Base-by-base conservation (phyloP, 2,113 vertebrate genomes). In the Gulo gulo region DNA sequence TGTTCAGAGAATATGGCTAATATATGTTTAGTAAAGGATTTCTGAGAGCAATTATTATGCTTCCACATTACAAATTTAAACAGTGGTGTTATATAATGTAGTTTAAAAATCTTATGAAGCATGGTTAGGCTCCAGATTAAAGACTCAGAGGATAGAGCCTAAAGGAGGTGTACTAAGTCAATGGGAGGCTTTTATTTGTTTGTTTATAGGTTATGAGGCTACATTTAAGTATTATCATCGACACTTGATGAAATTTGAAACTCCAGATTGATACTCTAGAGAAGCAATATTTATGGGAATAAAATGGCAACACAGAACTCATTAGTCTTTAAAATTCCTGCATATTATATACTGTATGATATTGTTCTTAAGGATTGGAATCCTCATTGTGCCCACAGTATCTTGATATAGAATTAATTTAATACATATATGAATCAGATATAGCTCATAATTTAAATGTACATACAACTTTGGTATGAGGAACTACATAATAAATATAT, bases 61-160 rank as follows among this genome's bases (percentile, higher is more conserved):
- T 15, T 98, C 34, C 57, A 23, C 71, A 29, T 88, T 88, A 94
- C 47, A 95, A 47, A 93, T 83, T 83, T 78, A 81, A 93, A 50
- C 15, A 91, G 1, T 63, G 76, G 14, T 36, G 11, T 45, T 73
- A 78, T 61, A 91, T 61, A 89, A 82, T 57, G 34, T 9, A 93
- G 18, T 23, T 50, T 95, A 69, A 61, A 86, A 96, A 69, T 91
- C 24, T 21, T 21, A 16, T 73, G 91, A 97, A 92, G 12, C 8
- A 45, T 61, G 67, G 4, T 39, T 91, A 50, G 21, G 7, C 4
- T 93, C 20, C n/a, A 88, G 29, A 81, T 94, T 61, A 95, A 85
- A 91, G 52, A 97, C 91, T 88, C 52, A 57, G 34, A 52, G 9
- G 47, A 36, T 55, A 94, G 71, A 78, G 24, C 5, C 45, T 59